Percentiles rank a stretch among this genome's conserved stretches.
These are phyloP conservation scores for Rhombomys opimus DNA, from an alignment of 2,113 vertebrate genomes.

Conservation along the genomic window DNA sequence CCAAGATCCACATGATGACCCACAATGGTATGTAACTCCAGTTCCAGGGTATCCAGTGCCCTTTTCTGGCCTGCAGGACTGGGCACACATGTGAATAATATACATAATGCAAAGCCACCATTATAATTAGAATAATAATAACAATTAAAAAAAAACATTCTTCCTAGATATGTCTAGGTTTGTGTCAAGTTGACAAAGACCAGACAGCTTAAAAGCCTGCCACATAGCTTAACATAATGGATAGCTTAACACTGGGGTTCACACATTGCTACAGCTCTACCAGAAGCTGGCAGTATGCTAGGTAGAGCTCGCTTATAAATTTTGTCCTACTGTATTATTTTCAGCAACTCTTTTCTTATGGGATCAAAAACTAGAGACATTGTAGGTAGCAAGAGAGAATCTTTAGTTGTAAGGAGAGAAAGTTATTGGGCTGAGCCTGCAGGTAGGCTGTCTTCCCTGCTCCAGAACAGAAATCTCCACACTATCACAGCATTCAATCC, in stretches of 20 bases:
- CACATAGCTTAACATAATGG: background rate
- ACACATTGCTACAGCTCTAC: background rate
- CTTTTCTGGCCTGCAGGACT: background rate
- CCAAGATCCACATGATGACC: background rate
- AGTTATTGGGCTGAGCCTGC: background rate
- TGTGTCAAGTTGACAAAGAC: background rate
- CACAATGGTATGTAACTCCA: background rate
- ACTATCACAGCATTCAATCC: background rate
- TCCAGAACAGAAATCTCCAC: background rate
- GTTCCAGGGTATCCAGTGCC: background rate
- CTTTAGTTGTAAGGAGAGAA: background rate
- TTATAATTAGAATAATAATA: background rate
- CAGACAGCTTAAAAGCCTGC: background rate
- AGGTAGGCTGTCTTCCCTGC: background rate
- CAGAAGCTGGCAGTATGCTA: background rate
- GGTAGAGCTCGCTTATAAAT: background rate
- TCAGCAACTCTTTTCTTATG: slow-evolving; percentile 20
- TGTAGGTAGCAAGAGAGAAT: background rate
- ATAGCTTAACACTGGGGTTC: background rate
- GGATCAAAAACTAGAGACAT: slow-evolving; percentile 1
- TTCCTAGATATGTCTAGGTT: background rate
- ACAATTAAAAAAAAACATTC: background rate
- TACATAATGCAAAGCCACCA: background rate
- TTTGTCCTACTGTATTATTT: background rate
- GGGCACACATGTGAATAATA: background rate